Percentiles rank a stretch among this genome's conserved stretches.
Conservation (phyloP, 2,888 invertebrate genomes). For the Folsomia manolachei region DNA sequence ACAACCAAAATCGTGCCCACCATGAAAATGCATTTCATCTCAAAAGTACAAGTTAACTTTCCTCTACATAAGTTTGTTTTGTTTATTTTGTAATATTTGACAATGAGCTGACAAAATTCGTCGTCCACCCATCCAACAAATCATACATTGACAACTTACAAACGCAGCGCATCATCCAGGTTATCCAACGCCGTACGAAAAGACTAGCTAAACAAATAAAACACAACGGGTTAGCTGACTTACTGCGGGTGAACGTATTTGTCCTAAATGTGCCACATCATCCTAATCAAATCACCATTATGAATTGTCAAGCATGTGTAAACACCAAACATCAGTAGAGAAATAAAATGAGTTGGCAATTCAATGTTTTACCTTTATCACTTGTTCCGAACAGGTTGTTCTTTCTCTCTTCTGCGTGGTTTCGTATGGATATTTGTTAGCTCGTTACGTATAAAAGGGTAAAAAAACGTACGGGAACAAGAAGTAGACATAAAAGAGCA, state of each 20-base stretch:
- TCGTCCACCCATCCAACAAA: slow-evolving; percentile 3
- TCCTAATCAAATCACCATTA: slow-evolving; percentile 22
- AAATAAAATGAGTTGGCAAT: neutral
- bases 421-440: no score
- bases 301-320: slow-evolving; percentile 19
- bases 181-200: no score
- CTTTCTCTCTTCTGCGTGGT: no score
- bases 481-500: neutral
- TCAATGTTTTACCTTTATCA: neutral
- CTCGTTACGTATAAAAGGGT: no score
- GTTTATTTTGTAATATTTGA: no score
- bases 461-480: neutral
- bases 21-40: neutral
- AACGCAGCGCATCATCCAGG: neutral
- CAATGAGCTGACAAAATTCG: slow-evolving; percentile 3
- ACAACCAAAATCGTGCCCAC: neutral
- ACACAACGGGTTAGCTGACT: no score
- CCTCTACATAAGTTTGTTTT: neutral
- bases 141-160: neutral
- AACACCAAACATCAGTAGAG: neutral
- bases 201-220: no score
- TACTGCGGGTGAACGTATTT: no score
- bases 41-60: neutral
- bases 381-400: no score
- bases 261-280: slow-evolving; percentile 14